These are phyloP conservation scores for Heliconius hermathena DNA, from an alignment of 1,140 invertebrate species.

Conservation along the genomic window DNA sequence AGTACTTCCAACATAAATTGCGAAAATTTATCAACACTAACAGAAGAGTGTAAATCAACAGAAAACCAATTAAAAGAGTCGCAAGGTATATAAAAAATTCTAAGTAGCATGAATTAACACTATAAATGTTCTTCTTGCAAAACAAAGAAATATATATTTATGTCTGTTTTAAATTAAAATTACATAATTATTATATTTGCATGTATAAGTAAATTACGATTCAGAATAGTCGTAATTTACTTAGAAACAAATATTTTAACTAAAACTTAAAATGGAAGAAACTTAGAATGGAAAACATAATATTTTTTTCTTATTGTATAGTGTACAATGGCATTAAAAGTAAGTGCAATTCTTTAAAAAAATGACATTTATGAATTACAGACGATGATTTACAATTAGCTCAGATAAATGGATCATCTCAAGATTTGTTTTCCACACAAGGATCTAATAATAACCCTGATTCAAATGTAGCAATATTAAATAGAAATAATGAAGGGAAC, in stretches of 20 bases:
- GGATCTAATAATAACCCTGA: conserved; percentile 34
- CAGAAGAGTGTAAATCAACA: not conserved
- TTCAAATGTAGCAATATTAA: conserved; percentile 11
- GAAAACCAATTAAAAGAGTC: not conserved
- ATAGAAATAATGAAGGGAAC: conserved; percentile 38
- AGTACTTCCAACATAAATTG: not conserved
- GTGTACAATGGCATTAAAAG: not conserved
- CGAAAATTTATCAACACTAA: not conserved
- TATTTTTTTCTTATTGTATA: not conserved
- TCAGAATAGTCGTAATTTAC: no score
- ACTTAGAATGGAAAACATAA: no score
- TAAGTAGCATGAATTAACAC: not conserved
- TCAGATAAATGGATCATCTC: conserved; percentile 60
- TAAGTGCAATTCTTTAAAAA: not conserved
- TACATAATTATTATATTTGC: no score
- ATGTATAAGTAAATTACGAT: no score
- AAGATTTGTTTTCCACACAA: conserved; percentile 65
- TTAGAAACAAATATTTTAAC: no score
- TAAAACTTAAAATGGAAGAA: no score
- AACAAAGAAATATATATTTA: no score
- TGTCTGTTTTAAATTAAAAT: no score
- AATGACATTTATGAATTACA: conserved; percentile 43
- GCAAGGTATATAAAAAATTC: not conserved
- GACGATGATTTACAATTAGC: conserved; percentile 69
- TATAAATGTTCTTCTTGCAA: no score